Conservation (phyloP, 2,797 vertebrate genomes). For the Sebastes trivittatus region DNA sequence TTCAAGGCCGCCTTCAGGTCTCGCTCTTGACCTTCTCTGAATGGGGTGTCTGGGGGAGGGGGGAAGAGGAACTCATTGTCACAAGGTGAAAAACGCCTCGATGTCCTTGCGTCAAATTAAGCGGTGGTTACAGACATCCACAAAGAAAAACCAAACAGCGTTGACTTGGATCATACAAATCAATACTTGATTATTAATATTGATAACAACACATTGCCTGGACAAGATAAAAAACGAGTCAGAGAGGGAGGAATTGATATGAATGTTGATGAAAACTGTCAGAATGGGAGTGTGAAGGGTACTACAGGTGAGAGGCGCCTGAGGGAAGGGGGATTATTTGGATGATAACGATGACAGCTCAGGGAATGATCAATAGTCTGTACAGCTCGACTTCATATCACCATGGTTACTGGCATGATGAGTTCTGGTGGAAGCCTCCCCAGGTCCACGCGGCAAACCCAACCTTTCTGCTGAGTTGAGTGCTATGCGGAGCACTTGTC, state of each 20-base stretch:
- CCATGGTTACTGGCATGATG: conserved; percentile 67
- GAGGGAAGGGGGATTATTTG: conserved; percentile 57
- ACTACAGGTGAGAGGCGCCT: conserved; percentile 33
- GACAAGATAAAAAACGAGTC: conserved; percentile 5
- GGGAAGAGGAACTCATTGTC: background rate
- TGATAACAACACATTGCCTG: background rate
- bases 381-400: conserved; percentile 52
- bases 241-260: background rate
- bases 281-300: conserved; percentile 35
- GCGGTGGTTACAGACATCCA: background rate
- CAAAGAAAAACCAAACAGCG: conserved; percentile 2
- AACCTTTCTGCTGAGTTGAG: conserved; percentile 4
- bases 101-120: conserved; percentile 1
- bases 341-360: conserved; percentile 58
- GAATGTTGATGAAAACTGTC: conserved; percentile 29
- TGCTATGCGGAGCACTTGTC: background rate
- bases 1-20: conserved; percentile 88
- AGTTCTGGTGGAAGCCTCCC: conserved; percentile 37
- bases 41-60: conserved; percentile 81
- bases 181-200: conserved; percentile 1
- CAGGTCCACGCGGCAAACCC: background rate
- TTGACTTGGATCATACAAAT: background rate
- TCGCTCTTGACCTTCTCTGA: conserved; percentile 86
- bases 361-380: conserved; percentile 59
- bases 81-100: background rate